These are phyloP conservation scores for Atethmia centrago DNA, from an alignment of 2,888 invertebrate species.

Conservation along the genomic window DNA sequence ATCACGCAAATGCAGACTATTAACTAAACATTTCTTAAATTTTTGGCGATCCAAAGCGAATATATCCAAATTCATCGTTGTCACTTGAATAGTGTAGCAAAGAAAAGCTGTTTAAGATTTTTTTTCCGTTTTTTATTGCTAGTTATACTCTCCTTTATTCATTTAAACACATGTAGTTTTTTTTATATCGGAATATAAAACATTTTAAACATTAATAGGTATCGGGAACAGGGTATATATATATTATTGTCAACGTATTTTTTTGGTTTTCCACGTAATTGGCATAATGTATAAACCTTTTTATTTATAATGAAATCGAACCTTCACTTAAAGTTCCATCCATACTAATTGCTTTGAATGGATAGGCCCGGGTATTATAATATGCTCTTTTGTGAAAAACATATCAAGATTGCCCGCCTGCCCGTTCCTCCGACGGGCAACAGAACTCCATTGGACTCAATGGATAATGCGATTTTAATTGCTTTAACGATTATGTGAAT, in stretches of 20 bases:
- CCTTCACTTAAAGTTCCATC: slow-evolving; percentile 34
- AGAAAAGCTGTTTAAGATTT: background rate
- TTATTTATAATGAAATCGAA: slow-evolving; percentile 8
- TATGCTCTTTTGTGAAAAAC: slow-evolving; percentile 58
- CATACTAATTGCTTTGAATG: slow-evolving; percentile 56
- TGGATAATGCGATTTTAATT: slow-evolving; percentile 78
- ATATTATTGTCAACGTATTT: background rate
- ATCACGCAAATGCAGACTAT: no score
- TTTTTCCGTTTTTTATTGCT: background rate
- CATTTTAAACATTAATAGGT: background rate
- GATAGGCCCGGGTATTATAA: slow-evolving; percentile 35
- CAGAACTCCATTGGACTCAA: slow-evolving; percentile 50
- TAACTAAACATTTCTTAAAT: no score
- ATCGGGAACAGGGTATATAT: no score
- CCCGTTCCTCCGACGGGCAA: slow-evolving; percentile 37
- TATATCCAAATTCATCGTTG: no score
- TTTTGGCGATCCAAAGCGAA: no score
- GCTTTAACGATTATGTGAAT: slow-evolving; percentile 70
- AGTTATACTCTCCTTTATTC: background rate
- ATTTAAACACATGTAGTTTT: background rate
- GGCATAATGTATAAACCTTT: background rate
- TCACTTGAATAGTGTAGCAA: background rate
- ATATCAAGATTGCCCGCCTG: slow-evolving; percentile 56
- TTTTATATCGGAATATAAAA: background rate
- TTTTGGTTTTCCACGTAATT: background rate